Conservation (phyloP, 2,113 vertebrate genomes). For the Trogon surrucura region DNA sequence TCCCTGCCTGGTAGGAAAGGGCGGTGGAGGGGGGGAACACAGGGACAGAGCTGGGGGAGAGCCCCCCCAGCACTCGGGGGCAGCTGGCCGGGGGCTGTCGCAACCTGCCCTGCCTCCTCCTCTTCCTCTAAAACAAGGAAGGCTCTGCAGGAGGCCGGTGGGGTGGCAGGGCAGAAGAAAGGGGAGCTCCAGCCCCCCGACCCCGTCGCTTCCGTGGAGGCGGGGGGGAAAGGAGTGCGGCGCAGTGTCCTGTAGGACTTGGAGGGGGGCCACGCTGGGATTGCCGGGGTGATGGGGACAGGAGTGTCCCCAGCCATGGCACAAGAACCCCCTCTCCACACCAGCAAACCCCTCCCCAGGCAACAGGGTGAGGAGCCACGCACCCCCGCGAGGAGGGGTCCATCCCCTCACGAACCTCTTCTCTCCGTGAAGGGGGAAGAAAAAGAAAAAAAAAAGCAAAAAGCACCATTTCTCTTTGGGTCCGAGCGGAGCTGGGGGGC, state of each 20-base stretch:
- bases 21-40: not conserved
- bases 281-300: not conserved
- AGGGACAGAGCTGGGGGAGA: not conserved
- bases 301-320: not conserved
- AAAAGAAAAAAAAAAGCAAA: not conserved
- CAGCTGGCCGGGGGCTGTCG: not conserved
- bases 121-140: constrained; percentile 84
- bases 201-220: too few species aligned
- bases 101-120: not conserved
- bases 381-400: not conserved
- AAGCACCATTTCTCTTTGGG: constrained; percentile 79
- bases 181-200: not conserved
- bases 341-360: too few species aligned
- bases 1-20: not conserved
- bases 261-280: too few species aligned
- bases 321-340: not conserved
- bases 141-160: not conserved
- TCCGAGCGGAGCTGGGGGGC: constrained; percentile 35
- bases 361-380: too few species aligned
- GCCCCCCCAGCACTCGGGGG: not conserved
- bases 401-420: not conserved
- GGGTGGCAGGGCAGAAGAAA: too few species aligned
- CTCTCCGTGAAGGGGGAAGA: not conserved
- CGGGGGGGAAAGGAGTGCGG: too few species aligned
- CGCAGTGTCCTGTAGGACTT: too few species aligned